Conservation (phyloP, 2,888 invertebrate genomes). For the Empis livida region DNA sequence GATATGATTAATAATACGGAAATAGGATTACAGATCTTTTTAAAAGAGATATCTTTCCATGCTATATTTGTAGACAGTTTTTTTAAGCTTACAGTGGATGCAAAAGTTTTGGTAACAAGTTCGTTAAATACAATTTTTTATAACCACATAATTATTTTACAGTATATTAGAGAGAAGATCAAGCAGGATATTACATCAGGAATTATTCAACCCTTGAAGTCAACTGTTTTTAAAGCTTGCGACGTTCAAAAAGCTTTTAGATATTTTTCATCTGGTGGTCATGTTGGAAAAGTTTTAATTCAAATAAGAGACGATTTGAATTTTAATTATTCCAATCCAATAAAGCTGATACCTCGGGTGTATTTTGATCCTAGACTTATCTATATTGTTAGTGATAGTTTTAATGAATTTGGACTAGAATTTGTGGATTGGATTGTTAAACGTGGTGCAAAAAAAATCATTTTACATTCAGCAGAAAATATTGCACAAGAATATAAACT, state of each 20-base stretch:
- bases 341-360: conserved; percentile 22
- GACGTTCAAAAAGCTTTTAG: conserved; percentile 62
- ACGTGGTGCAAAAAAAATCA: conserved; percentile 64
- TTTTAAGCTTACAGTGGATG: conserved; percentile 40
- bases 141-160: background rate
- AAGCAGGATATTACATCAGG: conserved; percentile 49
- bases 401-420: conserved; percentile 88
- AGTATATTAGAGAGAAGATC: conserved; percentile 42
- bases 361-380: conserved; percentile 25
- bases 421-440: conserved; percentile 74
- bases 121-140: background rate
- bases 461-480: conserved; percentile 71
- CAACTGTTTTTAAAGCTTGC: conserved; percentile 47
- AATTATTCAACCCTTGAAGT: conserved; percentile 53
- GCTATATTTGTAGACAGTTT: conserved; percentile 64
- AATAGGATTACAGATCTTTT: conserved; percentile 50
- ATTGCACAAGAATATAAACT: conserved; percentile 71
- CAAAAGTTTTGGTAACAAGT: conserved; percentile 27
- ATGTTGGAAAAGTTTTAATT: conserved; percentile 59
- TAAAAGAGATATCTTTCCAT: conserved; percentile 61
- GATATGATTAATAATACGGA: conserved; percentile 57
- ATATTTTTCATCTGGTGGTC: conserved; percentile 53
- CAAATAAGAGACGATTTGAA: conserved; percentile 25
- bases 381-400: conserved; percentile 61
- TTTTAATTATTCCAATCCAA: conserved; percentile 20